These are phyloP conservation scores for Drosophila gunungcola DNA, from an alignment of 1,140 invertebrate species.

Conservation along the genomic window DNA sequence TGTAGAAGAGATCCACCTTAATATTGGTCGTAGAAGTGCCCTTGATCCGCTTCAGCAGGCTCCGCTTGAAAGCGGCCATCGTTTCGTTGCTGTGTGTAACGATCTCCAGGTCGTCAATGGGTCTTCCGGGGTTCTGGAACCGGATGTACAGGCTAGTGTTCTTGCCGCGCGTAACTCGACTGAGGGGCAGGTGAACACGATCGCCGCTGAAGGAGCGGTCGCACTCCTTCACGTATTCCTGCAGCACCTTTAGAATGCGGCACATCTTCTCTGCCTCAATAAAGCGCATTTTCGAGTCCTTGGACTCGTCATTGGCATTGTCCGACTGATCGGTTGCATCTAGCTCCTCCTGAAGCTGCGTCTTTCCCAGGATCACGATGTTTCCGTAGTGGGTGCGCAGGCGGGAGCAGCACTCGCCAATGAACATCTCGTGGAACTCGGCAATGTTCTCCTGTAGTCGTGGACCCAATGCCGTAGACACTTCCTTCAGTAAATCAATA, in stretches of 20 bases:
- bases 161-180: constrained; percentile 92
- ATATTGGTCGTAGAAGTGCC: constrained; percentile 88
- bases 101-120: constrained; percentile 96
- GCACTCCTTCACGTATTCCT: constrained; percentile 98
- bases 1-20: constrained; percentile 94
- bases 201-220: constrained; percentile 96
- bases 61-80: constrained; percentile 85
- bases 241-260: constrained; percentile 96
- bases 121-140: constrained; percentile 95
- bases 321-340: constrained; percentile 71
- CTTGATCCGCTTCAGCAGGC: constrained; percentile 91
- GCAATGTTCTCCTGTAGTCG: constrained; percentile 88
- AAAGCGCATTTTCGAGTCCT: constrained; percentile 79
- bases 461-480: constrained; percentile 96
- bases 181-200: constrained; percentile 90
- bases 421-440: constrained; percentile 96
- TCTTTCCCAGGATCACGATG: constrained; percentile 84
- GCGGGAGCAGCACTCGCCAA: constrained; percentile 94
- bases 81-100: constrained; percentile 98
- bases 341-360: constrained; percentile 73
- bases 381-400: constrained; percentile 93
- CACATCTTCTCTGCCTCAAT: constrained; percentile 96
- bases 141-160: constrained; percentile 94
- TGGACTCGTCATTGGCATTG: constrained; percentile 66
- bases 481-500: constrained; percentile 96